A percentile compares a stretch with the other conserved stretches of the same genome.
phyloP scores from a whole-genome alignment of 2,797 vertebrate species.

The Fratercula arctica region DNA sequence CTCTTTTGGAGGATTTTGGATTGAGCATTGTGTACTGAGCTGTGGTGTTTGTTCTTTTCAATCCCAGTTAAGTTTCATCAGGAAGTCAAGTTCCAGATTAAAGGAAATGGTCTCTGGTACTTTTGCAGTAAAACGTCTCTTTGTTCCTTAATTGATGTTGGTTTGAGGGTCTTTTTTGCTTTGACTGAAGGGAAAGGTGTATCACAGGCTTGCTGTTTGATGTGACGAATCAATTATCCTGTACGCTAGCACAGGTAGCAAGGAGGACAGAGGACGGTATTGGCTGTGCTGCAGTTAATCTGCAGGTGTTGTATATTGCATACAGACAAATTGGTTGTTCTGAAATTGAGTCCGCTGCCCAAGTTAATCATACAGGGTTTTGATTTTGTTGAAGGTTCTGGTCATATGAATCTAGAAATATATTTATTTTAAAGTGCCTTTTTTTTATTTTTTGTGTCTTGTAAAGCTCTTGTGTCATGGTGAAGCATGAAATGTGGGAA shows the following conservation, averaged over 20 bases:
- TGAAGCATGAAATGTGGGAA: background rate
- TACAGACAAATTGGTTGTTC: background rate
- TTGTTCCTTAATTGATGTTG: background rate
- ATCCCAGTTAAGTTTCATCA: background rate
- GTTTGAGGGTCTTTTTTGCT: background rate
- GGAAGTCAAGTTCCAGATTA: background rate
- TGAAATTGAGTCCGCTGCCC: background rate
- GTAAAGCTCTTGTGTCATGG: background rate
- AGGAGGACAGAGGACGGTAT: background rate
- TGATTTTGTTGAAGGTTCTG: background rate
- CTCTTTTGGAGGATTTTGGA: background rate
- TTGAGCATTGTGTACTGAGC: background rate
- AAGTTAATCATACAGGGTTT: background rate
- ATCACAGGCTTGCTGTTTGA: background rate
- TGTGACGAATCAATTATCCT: background rate
- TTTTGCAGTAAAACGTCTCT: background rate
- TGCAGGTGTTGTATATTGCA: background rate
- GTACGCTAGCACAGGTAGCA: background rate
- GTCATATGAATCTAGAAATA: background rate
- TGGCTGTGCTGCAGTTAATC: background rate
- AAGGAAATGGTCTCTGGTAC: slow-evolving; percentile 1
- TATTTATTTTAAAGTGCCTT: background rate
- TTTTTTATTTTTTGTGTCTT: background rate
- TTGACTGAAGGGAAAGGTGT: background rate
- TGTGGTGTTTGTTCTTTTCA: background rate